Evolutionary conservation across 2,113 vertebrate genomes (phyloP).

Genomic region (Patagioenas fasciata): DNA sequence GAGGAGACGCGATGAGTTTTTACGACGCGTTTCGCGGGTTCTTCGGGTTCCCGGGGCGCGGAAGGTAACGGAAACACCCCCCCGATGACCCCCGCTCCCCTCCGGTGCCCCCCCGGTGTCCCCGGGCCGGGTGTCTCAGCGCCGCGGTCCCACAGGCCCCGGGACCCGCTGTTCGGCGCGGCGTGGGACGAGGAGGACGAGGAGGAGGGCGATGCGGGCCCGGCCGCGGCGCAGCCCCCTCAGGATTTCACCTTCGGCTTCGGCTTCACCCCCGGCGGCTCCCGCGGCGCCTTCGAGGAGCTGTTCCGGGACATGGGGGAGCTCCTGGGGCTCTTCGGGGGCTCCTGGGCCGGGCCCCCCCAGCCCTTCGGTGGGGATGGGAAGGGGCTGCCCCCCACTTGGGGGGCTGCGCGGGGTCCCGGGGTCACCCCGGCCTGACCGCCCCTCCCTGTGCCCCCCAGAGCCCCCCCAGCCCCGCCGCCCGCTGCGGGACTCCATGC

Average conservation of each 20-base stretch:
- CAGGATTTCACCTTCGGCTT: neutral
- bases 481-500: conserved; percentile 74
- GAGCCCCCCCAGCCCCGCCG: neutral
- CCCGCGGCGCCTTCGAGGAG: neutral
- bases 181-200: neutral
- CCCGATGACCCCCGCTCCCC: neutral
- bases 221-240: neutral
- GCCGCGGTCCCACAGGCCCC: neutral
- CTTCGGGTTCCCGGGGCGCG: neutral
- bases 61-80: neutral
- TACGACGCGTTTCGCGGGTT: conserved; percentile 3
- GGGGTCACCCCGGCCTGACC: neutral
- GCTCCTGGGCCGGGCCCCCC: conserved; percentile 41
- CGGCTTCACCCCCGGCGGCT: neutral
- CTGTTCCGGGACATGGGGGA: conserved; percentile 34
- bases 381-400: neutral
- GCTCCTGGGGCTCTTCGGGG: neutral
- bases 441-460: neutral
- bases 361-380: neutral
- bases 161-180: neutral
- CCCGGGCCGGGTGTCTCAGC: neutral
- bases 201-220: neutral
- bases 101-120: neutral
- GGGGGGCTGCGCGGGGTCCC: neutral
- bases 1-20: neutral